Evolutionary conservation across 2,888 invertebrate genomes (phyloP), one percentile per base, ranked within the genome.

Genomic region (Andrena dorsata): DNA sequence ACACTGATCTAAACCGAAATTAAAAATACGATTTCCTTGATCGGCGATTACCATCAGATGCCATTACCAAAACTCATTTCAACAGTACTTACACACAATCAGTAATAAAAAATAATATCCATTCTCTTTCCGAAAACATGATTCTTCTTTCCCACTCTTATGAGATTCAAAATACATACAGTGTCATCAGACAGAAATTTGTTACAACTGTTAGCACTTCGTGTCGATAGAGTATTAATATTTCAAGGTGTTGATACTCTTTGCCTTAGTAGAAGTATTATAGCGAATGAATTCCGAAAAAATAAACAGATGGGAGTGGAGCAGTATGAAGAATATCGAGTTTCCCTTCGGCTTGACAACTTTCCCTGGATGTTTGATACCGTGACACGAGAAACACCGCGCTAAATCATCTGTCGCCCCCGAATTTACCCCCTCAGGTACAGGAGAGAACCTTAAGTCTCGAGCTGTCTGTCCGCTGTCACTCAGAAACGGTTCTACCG

Each of bases 341-440:
- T 61, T 77, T 35, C 64, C 63, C 53, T 41, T 58, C 60, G 64
- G 61, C 26, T 64, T 71, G 68, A 61, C 80, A 82, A 78, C 77
- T 80, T 74, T 49, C 58, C 41, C n/a, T 23, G 61, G 85, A 80
- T 86, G 75, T 83, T 86, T 84, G 83, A 85, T 90, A 86, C 89
- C 90, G 90, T 91, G 91, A 89, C 91, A 91, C 86, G 88, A 82
- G 88, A 83, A 90, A 89, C 88, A 90, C 88, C 81, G 86, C 84
- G 90, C 88, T 91, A 91, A 92, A 91, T 91, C 91, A 91, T 91
- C 91, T 90, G 90, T 90, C 90, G 87, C 90, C 89, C 23, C 84
- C 85, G 76, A 53, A 76, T 86, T 85, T 87, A 79, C 86, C 20
- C 83, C 86, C 78, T 77, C 83, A 83, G 80, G 80, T 85, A 86